Evolutionary conservation across 2,113 vertebrate species (phyloP), one percentile per base, ranked within the genome.

Genomic region (Oceanites oceanicus): DNA sequence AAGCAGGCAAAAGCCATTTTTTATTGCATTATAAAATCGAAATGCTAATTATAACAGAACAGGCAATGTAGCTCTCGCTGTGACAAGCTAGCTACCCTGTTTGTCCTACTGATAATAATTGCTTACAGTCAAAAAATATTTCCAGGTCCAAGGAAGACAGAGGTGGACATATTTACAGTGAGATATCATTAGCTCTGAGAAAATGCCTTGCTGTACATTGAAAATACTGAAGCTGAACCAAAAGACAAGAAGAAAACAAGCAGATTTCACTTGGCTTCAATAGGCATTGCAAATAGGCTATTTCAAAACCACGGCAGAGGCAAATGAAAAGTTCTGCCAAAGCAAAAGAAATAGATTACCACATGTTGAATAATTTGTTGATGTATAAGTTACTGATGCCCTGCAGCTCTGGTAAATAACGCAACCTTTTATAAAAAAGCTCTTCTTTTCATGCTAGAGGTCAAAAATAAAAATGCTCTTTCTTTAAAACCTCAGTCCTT

Each of bases 341-440:
- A 75, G 21, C 23, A 91, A 92, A 93, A 91, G 27, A 95, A 92
- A 94, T 27, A 86, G 25, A 94, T 76, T 10, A 94, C 88, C 59
- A 87, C 93, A 90, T 65, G 23, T 29, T 82, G 45, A 92, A 72
- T 77, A 88, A 80, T 95, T 78, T 94, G 50, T 81, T 58, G 30
- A 5, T 61, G 53, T 44, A 10, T 27, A 92, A 66, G 68, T 75
- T 92, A 66, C 61, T 53, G 34, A 63, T 72, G 58, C 52, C 87
- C 71, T 87, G 63, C 5, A 86, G 80, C 47, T 89, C 77, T 78
- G 18, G 71, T 89, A 93, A 90, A 92, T 92, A 97, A 90, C 75
- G 47, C 21, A 89, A 56, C 8, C 27, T 84, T 52, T 34, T 21
- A 17, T 16, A 4, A 61, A 50, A 56, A 62, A 49, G 18, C 3